These are phyloP conservation scores for Aegithalos caudatus DNA, from an alignment of 2,113 vertebrate species.

Conservation along the genomic window DNA sequence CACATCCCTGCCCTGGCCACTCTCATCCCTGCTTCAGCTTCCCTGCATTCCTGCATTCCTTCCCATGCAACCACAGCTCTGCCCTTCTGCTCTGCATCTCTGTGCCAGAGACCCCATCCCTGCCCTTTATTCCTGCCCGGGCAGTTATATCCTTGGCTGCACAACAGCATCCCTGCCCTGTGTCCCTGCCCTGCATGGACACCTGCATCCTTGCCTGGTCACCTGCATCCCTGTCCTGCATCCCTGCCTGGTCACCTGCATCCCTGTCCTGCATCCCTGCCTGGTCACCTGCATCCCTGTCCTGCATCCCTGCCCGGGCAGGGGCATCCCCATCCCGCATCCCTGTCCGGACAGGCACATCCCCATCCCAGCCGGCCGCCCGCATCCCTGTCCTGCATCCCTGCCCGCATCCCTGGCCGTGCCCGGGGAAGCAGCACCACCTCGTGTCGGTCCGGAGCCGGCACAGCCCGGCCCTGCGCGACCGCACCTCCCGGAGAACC, in stretches of 20 bases:
- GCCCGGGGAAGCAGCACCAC: conserved; percentile 38
- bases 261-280: background rate
- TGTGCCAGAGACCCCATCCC: background rate
- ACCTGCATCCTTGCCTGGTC: background rate
- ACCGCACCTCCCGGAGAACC: fast-evolving
- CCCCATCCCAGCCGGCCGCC: background rate
- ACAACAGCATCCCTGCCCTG: background rate
- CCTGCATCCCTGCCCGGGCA: background rate
- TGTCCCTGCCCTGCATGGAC: background rate
- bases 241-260: too few species aligned
- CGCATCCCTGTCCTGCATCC: background rate
- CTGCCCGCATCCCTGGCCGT: background rate
- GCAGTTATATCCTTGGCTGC: background rate
- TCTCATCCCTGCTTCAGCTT: background rate
- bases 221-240: too few species aligned
- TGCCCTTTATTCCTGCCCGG: background rate
- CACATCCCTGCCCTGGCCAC: background rate
- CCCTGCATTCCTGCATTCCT: background rate
- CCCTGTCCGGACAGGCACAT: too few species aligned
- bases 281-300: too few species aligned
- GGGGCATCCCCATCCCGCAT: too few species aligned
- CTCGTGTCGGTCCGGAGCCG: conserved; percentile 13
- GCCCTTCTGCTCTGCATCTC: background rate
- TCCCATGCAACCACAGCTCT: background rate
- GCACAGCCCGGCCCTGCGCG: background rate